These are phyloP conservation scores for Hycleus phaleratus DNA, from an alignment of 1,140 invertebrate species.

Conservation along the genomic window DNA sequence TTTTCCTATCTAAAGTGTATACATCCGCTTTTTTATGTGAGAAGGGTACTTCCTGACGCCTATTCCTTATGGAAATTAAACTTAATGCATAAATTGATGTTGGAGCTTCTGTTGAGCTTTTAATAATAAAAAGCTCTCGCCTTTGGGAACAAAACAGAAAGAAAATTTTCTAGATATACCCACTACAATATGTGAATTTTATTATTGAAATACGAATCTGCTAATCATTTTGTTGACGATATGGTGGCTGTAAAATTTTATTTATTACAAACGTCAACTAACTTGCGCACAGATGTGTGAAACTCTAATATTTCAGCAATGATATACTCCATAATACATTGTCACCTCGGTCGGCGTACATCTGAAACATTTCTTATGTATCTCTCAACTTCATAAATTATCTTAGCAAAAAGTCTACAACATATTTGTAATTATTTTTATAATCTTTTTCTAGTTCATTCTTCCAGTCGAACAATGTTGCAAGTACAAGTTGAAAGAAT, in stretches of 20 bases:
- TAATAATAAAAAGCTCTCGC: not conserved
- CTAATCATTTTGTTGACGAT: no score
- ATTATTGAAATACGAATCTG: no score
- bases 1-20: conserved; percentile 22
- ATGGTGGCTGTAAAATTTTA: conserved; percentile 3
- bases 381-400: conserved; percentile 10
- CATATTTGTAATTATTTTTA: no score
- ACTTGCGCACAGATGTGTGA: conserved; percentile 16
- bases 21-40: not conserved
- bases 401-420: no score
- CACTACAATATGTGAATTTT: no score
- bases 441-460: no score
- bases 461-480: no score
- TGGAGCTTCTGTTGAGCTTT: not conserved
- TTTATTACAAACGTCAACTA: conserved; percentile 5
- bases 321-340: conserved; percentile 16
- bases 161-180: no score
- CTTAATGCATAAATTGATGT: conserved; percentile 24
- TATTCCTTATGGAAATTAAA: conserved; percentile 36
- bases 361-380: conserved; percentile 4
- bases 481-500: no score
- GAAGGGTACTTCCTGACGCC: conserved; percentile 12
- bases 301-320: conserved; percentile 15
- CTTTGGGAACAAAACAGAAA: not conserved
- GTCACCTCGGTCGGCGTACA: conserved; percentile 16